Base-by-base conservation (phyloP, 2,797 vertebrate genomes). In the Clarias pachynema region DNA sequence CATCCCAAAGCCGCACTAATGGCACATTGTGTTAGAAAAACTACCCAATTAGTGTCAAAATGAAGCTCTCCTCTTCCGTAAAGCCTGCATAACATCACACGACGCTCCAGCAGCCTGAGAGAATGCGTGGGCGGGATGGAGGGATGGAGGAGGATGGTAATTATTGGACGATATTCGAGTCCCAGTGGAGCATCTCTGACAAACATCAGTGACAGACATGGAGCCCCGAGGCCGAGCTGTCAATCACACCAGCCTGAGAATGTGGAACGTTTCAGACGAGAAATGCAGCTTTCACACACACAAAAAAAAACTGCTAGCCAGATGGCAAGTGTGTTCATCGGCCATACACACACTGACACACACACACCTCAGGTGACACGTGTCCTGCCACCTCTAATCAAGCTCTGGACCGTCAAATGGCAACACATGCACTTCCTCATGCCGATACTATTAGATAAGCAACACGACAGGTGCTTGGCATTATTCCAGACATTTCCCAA, bases 151-250 rank as follows among this genome's bases (percentile, higher is more conserved):
- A 89, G 85, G 90, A 89, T 90, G 91, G 86, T 93, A 90, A 92
- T 92, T 91, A 91, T 88, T 91, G 91, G 91, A 90, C 86, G 86
- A 87, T 90, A 89, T 91, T 88, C 84, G 87, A 90, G 87, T 93
- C 92, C 91, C 92, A 86, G 65, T 84, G 92, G 93, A 94, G 89
- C 89, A 88, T 91, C 92, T 85, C 53, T 88, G 88, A 90, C 90
- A 92, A 92, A 91, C 90, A 89, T 84, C 88, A 92, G 92, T 87
- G 89, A 91, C 85, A 87, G 91, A 92, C 92, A 92, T 91, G 87
- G 89, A 86, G 88, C 90, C 93, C 89, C 84, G 89, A 87, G 91
- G 93, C 91, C 88, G 81, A 89, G 85, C 93, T 94, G 94, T 94
- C 94, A 94, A 93, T 94, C 93, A 94, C 88, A 84, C 86, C 87